Percentiles rank a stretch among this genome's conserved stretches.
These are phyloP conservation scores for Cairina moschata DNA, from an alignment of 2,113 vertebrate species.

Conservation along the genomic window DNA sequence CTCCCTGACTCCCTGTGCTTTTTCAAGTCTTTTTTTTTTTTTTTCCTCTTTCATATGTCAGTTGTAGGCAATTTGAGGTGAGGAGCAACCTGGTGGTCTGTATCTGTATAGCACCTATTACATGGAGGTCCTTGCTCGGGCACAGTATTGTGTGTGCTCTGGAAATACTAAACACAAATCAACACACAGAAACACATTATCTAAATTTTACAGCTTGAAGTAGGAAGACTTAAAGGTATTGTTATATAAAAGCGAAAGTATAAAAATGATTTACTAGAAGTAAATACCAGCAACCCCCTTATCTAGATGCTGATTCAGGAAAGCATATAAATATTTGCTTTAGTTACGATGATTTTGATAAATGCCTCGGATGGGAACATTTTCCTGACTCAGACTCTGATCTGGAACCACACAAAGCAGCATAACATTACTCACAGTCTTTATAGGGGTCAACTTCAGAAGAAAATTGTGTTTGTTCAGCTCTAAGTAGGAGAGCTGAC, in stretches of 20 bases:
- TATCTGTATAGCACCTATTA: background rate
- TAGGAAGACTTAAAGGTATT: background rate
- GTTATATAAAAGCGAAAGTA: background rate
- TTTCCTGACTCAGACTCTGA: background rate
- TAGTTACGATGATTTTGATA: background rate
- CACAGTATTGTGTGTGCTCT: background rate
- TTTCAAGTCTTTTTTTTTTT: background rate
- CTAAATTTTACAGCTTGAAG: background rate
- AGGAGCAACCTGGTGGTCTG: background rate
- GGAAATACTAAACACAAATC: background rate
- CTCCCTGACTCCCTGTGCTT: background rate
- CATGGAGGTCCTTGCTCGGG: background rate
- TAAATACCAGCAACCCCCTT: background rate
- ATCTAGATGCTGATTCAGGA: slow-evolving; percentile 19
- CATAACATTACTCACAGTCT: fast-evolving
- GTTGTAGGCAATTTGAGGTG: background rate
- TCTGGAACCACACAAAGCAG: background rate
- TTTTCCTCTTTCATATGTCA: background rate
- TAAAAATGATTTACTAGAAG: background rate
- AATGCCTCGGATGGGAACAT: background rate
- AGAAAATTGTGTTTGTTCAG: background rate
- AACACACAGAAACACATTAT: background rate
- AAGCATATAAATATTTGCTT: background rate
- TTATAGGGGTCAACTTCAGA: background rate
- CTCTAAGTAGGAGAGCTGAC: background rate